Conservation (phyloP, 2,888 invertebrate species). For the Latheticus oryzae region DNA sequence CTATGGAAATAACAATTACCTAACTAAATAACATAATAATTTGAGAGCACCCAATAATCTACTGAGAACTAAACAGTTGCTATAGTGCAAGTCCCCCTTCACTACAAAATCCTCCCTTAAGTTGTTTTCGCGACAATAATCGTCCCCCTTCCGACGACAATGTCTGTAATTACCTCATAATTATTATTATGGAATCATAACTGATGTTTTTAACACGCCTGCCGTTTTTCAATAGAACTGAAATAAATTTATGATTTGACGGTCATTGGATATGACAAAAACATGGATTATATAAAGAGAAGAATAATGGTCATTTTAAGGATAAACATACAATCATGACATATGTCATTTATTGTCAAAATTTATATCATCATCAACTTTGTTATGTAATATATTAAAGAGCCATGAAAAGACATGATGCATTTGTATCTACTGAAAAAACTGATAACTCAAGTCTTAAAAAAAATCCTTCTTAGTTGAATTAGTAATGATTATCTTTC, state of each 20-base stretch:
- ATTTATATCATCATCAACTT: too few relatives aligned
- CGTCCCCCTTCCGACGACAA: constrained; percentile 48
- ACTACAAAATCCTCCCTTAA: constrained; percentile 21
- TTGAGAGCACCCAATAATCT: constrained; percentile 30
- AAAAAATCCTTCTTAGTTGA: too few relatives aligned
- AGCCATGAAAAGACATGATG: too few relatives aligned
- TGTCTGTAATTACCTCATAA: constrained; percentile 55
- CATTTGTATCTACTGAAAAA: too few relatives aligned
- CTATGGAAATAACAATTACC: constrained; percentile 34
- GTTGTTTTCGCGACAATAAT: constrained; percentile 41
- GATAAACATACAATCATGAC: too few relatives aligned
- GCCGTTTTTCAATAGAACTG: constrained; percentile 49
- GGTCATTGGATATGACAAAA: constrained; percentile 6
- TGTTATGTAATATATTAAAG: too few relatives aligned
- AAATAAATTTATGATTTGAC: constrained; percentile 46
- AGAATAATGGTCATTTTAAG: too few relatives aligned
- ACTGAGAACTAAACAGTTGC: constrained; percentile 36
- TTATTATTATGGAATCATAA: constrained; percentile 55
- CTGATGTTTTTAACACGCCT: constrained; percentile 53
- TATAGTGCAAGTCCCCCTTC: constrained; percentile 4
- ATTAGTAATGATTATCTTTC: too few relatives aligned
- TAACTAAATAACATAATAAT: constrained; percentile 36
- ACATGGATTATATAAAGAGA: constrained; percentile 1
- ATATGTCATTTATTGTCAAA: too few relatives aligned
- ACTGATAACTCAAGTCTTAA: too few relatives aligned